Percentiles rank a stretch among this genome's conserved stretches.
phyloP scores from a whole-genome alignment of 2,888 invertebrate species.

The Monopis laevigella region DNA sequence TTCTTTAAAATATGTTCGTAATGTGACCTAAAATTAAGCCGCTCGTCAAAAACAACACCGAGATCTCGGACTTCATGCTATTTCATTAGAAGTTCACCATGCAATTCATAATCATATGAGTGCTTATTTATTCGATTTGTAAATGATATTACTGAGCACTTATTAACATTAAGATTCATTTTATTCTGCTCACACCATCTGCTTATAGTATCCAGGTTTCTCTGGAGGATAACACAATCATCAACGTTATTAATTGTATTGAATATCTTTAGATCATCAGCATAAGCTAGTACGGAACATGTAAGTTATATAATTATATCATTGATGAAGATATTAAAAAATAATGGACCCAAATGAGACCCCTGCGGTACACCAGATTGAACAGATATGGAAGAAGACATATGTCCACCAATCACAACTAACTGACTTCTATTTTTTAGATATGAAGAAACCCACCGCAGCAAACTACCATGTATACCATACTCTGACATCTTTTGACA shows the following conservation, averaged over 20 bases:
- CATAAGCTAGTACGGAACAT: neutral
- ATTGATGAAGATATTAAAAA: slow-evolving; percentile 10
- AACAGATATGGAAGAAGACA: neutral
- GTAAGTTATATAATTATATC: neutral
- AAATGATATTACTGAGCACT: neutral
- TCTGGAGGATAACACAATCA: neutral
- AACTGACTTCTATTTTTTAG: slow-evolving; percentile 2
- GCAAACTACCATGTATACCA: slow-evolving; percentile 10
- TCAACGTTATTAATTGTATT: neutral
- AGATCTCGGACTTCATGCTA: neutral
- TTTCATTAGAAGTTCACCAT: neutral
- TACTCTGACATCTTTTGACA: neutral
- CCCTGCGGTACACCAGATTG: slow-evolving; percentile 12
- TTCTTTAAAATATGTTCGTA: neutral
- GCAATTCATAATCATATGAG: neutral
- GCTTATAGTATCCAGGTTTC: neutral
- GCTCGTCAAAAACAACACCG: neutral
- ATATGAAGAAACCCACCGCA: slow-evolving; percentile 10
- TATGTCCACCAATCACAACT: slow-evolving; percentile 5
- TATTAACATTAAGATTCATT: neutral
- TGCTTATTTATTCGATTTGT: neutral
- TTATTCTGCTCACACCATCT: neutral
- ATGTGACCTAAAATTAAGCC: neutral
- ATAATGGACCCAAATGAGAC: slow-evolving; percentile 8
- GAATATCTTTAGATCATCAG: slow-evolving; percentile 1